Conservation (phyloP, 2,113 vertebrate genomes). For the Protobothrops mucrosquamatus region DNA sequence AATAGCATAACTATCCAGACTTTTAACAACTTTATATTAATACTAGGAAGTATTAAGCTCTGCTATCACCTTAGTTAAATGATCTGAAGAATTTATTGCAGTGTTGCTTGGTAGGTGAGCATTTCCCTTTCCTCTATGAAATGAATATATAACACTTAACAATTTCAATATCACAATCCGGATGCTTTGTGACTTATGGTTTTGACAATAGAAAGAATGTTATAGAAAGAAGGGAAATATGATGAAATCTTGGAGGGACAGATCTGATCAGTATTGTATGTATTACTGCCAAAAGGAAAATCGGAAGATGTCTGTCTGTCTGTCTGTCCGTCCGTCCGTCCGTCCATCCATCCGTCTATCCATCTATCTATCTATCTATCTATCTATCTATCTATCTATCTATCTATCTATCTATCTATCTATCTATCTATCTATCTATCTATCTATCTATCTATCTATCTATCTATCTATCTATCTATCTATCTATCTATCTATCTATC, state of each 20-base stretch:
- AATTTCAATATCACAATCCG: neutral
- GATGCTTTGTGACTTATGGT: neutral
- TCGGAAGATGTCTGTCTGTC: neutral
- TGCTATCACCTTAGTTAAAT: neutral
- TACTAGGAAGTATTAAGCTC: neutral
- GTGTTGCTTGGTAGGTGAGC: neutral
- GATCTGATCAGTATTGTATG: neutral
- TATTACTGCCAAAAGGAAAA: neutral
- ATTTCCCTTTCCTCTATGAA: neutral
- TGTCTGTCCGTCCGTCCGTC: no score
- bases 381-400: no score
- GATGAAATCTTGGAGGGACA: neutral
- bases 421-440: no score
- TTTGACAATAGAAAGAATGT: no score
- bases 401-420: neutral
- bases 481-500: neutral
- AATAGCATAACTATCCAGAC: neutral
- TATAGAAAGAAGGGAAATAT: neutral
- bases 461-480: no score
- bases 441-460: neutral
- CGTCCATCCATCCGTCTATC: no score
- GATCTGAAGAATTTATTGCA: neutral
- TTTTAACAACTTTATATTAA: neutral
- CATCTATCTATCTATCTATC: no score
- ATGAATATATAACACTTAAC: neutral